phyloP scores from a whole-genome alignment of 1,140 invertebrate species.

The Triops cancriformis region DNA sequence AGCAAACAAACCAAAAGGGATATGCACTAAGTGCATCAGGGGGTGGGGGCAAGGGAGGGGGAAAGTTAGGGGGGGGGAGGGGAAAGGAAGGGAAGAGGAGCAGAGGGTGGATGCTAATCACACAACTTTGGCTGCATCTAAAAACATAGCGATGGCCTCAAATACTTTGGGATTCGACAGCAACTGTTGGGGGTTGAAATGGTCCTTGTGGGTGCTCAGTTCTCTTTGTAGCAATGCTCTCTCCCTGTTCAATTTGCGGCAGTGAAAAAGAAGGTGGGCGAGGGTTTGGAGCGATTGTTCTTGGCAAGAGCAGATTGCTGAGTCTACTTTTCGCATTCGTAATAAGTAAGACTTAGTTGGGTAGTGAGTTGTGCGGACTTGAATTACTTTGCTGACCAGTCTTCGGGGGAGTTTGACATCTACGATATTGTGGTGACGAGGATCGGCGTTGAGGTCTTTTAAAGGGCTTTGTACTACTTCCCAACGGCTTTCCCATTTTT shows the following conservation, averaged over 20 bases:
- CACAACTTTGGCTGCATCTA: background rate
- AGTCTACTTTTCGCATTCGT: background rate
- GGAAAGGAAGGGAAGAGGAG: background rate
- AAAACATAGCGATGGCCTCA: background rate
- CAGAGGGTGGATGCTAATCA: background rate
- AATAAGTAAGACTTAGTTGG: background rate
- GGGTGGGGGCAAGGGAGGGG: no score
- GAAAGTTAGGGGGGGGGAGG: background rate
- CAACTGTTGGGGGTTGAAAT: background rate
- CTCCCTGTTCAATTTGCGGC: background rate
- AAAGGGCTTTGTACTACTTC: background rate
- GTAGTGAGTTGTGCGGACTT: background rate
- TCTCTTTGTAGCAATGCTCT: background rate
- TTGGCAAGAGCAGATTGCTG: background rate
- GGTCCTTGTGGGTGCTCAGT: background rate
- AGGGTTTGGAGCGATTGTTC: background rate
- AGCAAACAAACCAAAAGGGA: no score
- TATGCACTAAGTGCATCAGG: no score
- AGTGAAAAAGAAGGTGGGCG: background rate
- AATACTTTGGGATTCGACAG: background rate
- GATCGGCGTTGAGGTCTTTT: background rate
- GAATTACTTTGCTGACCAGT: background rate
- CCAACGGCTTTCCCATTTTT: no score
- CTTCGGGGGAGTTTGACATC: background rate
- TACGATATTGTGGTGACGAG: background rate